Evolutionary conservation across 1,140 invertebrate species (phyloP).

Genomic region (Habropoda laboriosa): DNA sequence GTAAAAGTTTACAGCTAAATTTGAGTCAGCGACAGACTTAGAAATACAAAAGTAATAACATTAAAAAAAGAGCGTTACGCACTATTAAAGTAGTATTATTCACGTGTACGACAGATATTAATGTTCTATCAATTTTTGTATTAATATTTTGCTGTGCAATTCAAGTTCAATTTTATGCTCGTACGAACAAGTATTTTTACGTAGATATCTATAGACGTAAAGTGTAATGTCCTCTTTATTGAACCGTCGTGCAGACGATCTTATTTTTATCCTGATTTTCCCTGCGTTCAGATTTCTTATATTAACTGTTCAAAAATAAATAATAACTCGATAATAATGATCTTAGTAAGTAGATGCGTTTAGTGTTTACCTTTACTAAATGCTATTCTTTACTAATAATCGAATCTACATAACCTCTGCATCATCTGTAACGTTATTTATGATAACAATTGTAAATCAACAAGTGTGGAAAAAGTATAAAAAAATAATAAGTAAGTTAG

Average conservation of each 20-base stretch:
- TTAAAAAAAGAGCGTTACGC: not conserved
- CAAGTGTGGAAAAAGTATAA: no score
- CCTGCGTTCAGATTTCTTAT: slow-evolving; percentile 46
- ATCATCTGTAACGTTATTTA: not conserved
- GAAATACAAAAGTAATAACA: not conserved
- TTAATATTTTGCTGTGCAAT: not conserved
- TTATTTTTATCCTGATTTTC: slow-evolving; percentile 68
- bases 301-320: slow-evolving; percentile 71
- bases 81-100: not conserved
- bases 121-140: not conserved
- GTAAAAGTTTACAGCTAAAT: not conserved
- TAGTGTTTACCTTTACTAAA: no score
- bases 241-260: slow-evolving; percentile 18
- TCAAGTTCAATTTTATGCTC: no score
- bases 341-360: slow-evolving; percentile 25
- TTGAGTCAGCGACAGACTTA: not conserved
- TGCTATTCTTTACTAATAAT: not conserved
- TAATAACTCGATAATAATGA: slow-evolving; percentile 29
- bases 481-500: not conserved
- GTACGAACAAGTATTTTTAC: not conserved
- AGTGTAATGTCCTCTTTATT: slow-evolving; percentile 56
- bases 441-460: not conserved
- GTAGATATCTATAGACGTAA: not conserved
- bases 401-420: not conserved
- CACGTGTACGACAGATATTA: not conserved